A percentile compares a stretch with the other conserved stretches of the same genome.
Conservation (phyloP, 2,888 invertebrate species). For the Zhuqinia jingwanae region DNA sequence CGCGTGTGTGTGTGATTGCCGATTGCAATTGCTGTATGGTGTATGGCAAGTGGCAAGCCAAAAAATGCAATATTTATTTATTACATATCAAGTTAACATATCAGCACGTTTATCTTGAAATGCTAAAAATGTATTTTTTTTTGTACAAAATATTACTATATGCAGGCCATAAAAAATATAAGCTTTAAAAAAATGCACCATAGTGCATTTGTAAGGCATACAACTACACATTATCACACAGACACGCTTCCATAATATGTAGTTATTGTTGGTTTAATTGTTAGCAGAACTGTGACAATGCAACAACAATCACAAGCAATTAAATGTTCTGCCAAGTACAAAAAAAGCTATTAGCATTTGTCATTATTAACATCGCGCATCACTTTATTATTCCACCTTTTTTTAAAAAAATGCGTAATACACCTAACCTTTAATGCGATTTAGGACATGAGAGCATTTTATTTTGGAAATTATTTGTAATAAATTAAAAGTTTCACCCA, state of each 20-base stretch:
- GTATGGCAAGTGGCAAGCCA: background rate
- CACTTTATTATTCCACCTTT: too few species aligned
- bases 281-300: background rate
- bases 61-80: conserved; percentile 20
- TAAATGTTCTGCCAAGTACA: background rate
- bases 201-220: too few species aligned
- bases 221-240: background rate
- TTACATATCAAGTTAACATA: conserved; percentile 16
- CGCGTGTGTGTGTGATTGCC: background rate
- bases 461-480: conserved; percentile 1
- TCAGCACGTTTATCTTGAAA: too few species aligned
- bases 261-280: conserved; percentile 11
- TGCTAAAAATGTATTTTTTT: too few species aligned
- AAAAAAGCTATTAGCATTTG: conserved; percentile 3
- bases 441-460: background rate
- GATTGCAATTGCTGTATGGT: background rate
- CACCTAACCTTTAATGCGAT: too few species aligned
- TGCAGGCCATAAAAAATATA: too few species aligned
- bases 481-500: background rate
- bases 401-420: too few species aligned
- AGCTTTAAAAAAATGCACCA: conserved; percentile 8
- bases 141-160: too few species aligned
- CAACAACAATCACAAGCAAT: background rate
- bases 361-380: background rate
- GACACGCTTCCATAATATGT: conserved; percentile 7